These are phyloP conservation scores for Nomada fucata DNA, from an alignment of 2,888 invertebrate genomes.

Conservation along the genomic window DNA sequence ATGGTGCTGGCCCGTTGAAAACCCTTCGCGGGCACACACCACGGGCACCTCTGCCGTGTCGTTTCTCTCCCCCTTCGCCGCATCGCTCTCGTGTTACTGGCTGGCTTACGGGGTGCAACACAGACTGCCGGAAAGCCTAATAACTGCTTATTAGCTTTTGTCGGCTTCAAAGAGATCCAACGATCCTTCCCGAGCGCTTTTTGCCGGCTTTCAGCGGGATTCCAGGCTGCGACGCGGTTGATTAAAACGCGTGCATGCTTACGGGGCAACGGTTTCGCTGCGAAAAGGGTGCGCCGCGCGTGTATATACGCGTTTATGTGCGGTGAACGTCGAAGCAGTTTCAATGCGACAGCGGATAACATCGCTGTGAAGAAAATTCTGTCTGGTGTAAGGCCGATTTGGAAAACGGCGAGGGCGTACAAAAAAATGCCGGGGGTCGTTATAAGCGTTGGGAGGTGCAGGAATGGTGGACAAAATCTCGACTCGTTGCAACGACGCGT, in stretches of 20 bases:
- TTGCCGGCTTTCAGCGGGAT: neutral
- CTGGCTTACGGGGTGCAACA: constrained; percentile 77
- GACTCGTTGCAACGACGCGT: too few relatives aligned
- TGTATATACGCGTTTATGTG: too few relatives aligned
- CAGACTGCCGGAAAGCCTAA: constrained; percentile 76
- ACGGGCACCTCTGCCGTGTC: constrained; percentile 32
- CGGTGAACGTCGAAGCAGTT: too few relatives aligned
- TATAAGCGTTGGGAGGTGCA: too few relatives aligned
- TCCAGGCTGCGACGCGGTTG: neutral
- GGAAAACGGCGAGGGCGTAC: too few relatives aligned
- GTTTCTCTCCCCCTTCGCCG: constrained; percentile 15
- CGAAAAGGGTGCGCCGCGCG: too few relatives aligned
- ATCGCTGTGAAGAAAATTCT: too few relatives aligned
- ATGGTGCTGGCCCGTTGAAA: constrained; percentile 71
- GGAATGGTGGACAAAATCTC: too few relatives aligned
- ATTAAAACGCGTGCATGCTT: neutral
- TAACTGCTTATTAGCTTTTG: constrained; percentile 81
- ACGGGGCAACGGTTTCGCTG: neutral
- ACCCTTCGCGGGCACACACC: constrained; percentile 73
- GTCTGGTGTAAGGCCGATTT: too few relatives aligned
- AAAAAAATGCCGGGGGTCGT: too few relatives aligned
- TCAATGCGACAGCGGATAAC: too few relatives aligned
- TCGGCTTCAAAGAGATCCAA: constrained; percentile 76
- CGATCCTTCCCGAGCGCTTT: constrained; percentile 41
- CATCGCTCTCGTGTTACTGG: constrained; percentile 63